Evolutionary conservation across 35 echinoderm and acorn worm genomes (phyloP), one percentile per base, ranked within the genome.

Genomic region (Nesometra sesokonis): DNA sequence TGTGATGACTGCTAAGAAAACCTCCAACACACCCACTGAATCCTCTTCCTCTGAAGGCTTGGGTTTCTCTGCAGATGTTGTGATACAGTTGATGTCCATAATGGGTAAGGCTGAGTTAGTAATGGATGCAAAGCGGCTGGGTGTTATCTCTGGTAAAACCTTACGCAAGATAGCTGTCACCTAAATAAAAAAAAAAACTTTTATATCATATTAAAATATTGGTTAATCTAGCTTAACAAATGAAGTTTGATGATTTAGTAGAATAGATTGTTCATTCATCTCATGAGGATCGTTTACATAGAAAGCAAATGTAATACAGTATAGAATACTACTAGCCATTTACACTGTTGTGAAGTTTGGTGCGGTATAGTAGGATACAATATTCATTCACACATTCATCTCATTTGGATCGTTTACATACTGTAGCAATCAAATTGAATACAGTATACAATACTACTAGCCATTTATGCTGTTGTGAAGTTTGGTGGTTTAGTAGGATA

Each of bases 1-100:
- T n/a, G 92, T 83, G 17, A 97, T 91, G 30, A 92, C 93, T 9
- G 95, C 92, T 23, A 97, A 52, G 87, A 97, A 92, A 31, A 97
- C 85, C 77, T 97, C 95, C 80, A 97, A 36, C 57, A 97, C 87
- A 32, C 95, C 95, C n/a, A 91, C 57, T 23, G 88, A 76, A 0
- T 93, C 92, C 79, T 88, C 89, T 19, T 57, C n/a, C 47, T 77
- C 47, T 46, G 85, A 77, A 0, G 84, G 23, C 8, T 31, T 46
- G 19, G 40, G 82, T 0, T 93, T 82, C 11, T 80, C 78, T 0
- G 39, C 85, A 36, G 90, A 87, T 79, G 88, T 84, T 37, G 95
- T 86, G 29, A 94, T 85, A 31, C 86, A 33, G 43, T 90, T 88
- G 39, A 94, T 85, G 34, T 97, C 95, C 29, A 87, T 80, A 7